Percentiles rank a stretch among this genome's conserved stretches.
Conservation (phyloP, 2,797 vertebrate species). For the Selene dorsalis region DNA sequence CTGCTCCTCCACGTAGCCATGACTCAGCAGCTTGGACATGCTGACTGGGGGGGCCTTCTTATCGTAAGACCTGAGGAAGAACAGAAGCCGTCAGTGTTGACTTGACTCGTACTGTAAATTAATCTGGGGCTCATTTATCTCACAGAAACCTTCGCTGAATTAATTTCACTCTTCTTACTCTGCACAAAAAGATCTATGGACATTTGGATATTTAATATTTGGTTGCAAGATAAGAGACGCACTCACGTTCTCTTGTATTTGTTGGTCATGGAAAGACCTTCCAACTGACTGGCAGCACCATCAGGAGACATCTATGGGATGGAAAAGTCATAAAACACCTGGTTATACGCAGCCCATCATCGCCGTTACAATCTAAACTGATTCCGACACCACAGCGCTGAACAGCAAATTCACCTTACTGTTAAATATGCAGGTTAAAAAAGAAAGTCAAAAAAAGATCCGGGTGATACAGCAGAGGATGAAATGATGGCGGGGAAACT, state of each 20-base stretch:
- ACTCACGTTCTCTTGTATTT: slow-evolving; percentile 86
- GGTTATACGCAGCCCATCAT: not conserved
- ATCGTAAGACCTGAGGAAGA: slow-evolving; percentile 78
- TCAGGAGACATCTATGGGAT: slow-evolving; percentile 69
- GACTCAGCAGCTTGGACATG: slow-evolving; percentile 88
- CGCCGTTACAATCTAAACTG: not conserved
- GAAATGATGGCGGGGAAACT: slow-evolving; percentile 29
- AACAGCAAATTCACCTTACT: not conserved
- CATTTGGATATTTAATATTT: not conserved
- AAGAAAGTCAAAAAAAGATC: not conserved
- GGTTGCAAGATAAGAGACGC: too few relatives aligned
- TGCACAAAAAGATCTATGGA: not conserved
- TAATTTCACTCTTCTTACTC: too few relatives aligned
- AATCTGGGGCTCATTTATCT: too few relatives aligned
- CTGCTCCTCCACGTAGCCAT: slow-evolving; percentile 83
- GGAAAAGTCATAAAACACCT: not conserved
- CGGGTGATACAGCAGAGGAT: slow-evolving; percentile 8
- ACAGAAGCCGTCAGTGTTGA: not conserved
- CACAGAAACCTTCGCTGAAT: not conserved
- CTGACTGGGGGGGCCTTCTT: slow-evolving; percentile 83
- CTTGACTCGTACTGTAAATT: not conserved
- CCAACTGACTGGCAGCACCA: slow-evolving; percentile 55
- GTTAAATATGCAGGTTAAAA: not conserved
- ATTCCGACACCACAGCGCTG: not conserved
- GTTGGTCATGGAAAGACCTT: slow-evolving; percentile 74